Evolutionary conservation across 2,113 vertebrate species (phyloP).

Genomic region (Arizona elegans): DNA sequence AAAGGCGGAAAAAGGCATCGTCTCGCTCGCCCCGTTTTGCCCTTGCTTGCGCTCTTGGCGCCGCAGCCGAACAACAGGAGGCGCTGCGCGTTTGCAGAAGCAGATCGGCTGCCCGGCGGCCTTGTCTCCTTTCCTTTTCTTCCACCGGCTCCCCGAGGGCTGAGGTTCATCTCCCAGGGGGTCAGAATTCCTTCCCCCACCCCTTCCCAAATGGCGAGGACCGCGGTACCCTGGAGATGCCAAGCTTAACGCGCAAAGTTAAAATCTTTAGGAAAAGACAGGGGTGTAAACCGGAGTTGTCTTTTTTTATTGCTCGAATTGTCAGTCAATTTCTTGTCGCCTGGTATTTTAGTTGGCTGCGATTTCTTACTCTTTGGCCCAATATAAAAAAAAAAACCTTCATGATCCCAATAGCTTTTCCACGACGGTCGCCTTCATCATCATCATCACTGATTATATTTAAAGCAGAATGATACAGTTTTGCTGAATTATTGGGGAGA

Average conservation of each 20-base stretch:
- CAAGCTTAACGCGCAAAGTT: neutral
- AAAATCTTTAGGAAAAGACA: neutral
- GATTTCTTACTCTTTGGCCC: neutral
- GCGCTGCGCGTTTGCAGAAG: conserved; percentile 60
- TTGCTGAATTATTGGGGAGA: neutral
- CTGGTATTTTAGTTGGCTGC: neutral
- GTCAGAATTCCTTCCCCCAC: neutral
- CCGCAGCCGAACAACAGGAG: conserved; percentile 58
- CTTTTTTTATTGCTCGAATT: neutral
- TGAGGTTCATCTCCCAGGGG: neutral
- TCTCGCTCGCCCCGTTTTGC: neutral
- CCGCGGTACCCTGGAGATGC: neutral
- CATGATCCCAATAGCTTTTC: neutral
- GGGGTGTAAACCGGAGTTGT: neutral
- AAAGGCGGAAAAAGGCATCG: neutral
- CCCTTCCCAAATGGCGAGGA: neutral
- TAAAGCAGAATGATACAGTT: neutral
- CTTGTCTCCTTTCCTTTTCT: neutral
- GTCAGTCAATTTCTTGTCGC: neutral
- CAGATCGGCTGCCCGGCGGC: neutral
- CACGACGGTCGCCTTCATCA: neutral
- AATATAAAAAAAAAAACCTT: neutral
- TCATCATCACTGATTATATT: neutral
- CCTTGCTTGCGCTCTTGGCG: neutral
- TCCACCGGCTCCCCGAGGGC: neutral